Evolutionary conservation across 2,113 vertebrate species (phyloP).

Genomic region (Suricata suricatta): DNA sequence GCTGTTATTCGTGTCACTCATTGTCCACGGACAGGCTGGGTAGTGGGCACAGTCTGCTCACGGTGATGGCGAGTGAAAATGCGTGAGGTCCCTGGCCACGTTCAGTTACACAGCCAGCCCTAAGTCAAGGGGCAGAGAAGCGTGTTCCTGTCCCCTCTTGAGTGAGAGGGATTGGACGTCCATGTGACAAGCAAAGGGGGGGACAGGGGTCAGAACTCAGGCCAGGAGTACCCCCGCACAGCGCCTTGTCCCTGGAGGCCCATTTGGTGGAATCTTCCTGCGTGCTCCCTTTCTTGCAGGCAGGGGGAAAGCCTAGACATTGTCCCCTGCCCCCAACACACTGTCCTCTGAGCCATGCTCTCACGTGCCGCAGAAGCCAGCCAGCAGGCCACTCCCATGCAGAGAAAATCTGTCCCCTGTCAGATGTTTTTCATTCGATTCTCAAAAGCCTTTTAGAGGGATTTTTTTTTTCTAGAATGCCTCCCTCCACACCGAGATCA

Average conservation of each 20-base stretch:
- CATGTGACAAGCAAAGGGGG: background rate
- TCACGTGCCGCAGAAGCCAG: background rate
- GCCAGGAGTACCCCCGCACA: background rate
- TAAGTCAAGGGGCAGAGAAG: background rate
- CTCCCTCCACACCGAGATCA: background rate
- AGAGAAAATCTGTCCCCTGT: background rate
- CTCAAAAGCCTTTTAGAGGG: background rate
- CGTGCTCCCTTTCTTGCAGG: accelerated
- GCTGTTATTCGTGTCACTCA: accelerated
- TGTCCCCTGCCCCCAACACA: accelerated
- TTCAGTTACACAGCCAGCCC: background rate
- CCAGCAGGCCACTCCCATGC: background rate
- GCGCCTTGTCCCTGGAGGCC: background rate
- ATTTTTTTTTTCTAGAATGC: background rate
- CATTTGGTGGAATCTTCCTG: accelerated
- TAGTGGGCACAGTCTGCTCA: too few species aligned
- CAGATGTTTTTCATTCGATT: background rate
- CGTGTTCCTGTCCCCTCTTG: accelerated
- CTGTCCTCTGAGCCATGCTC: background rate
- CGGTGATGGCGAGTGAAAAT: background rate
- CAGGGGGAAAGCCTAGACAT: background rate
- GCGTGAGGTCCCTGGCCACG: accelerated
- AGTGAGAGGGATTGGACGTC: background rate
- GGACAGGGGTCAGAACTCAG: background rate
- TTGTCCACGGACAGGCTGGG: background rate